Conservation (phyloP, 2,888 invertebrate genomes). For the Julus scandinavius region DNA sequence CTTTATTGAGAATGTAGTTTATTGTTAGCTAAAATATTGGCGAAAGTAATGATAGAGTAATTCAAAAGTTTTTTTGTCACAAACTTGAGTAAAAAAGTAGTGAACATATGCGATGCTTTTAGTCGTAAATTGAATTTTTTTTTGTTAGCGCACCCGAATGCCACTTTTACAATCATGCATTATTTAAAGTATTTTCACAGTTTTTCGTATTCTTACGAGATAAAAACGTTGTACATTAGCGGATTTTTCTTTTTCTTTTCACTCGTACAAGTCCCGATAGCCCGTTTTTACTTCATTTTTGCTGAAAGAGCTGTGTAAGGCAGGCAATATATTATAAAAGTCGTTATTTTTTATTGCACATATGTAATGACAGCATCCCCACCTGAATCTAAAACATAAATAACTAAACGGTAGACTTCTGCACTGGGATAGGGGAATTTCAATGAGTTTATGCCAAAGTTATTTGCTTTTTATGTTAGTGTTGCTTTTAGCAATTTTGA, state of each 20-base stretch:
- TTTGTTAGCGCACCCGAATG: neutral
- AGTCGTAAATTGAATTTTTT: conserved; percentile 44
- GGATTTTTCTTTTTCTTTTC: conserved; percentile 24
- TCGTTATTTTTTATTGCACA: conserved; percentile 43
- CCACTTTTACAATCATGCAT: conserved; percentile 31
- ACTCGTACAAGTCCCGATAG: neutral
- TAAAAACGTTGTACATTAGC: conserved; percentile 36
- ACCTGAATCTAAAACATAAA: conserved; percentile 40
- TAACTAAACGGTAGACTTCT: conserved; percentile 13
- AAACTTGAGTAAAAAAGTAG: neutral
- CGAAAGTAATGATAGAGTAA: neutral
- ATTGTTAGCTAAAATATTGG: neutral
- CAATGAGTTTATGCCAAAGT: conserved; percentile 4
- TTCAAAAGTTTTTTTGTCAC: conserved; percentile 2
- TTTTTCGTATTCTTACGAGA: conserved; percentile 38
- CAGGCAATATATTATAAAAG: conserved; percentile 24
- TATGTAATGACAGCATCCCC: conserved; percentile 37
- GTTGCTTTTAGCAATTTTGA: neutral
- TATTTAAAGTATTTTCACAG: conserved; percentile 30
- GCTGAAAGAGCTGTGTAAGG: neutral
- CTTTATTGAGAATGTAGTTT: neutral
- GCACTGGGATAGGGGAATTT: neutral
- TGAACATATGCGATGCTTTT: neutral
- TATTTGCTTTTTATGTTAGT: neutral
- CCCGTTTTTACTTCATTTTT: conserved; percentile 37